Conservation (phyloP, 2,888 invertebrate genomes). For the Drosophila anceps region DNA sequence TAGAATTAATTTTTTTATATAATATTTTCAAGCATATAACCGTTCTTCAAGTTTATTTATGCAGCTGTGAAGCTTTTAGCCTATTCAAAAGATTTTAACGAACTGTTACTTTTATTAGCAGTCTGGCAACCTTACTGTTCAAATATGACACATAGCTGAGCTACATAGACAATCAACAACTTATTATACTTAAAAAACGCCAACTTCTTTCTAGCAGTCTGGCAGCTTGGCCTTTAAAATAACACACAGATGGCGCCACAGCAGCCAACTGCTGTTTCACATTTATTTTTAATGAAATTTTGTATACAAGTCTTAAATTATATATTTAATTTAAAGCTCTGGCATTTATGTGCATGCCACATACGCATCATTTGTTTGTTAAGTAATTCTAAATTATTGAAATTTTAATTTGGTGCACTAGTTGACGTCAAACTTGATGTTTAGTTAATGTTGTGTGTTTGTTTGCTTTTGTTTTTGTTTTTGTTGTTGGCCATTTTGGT, state of each 20-base stretch:
- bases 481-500: slow-evolving; percentile 17
- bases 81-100: too few relatives aligned
- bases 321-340: background rate
- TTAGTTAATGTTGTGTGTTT: slow-evolving; percentile 37
- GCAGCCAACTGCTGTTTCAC: background rate
- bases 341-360: background rate
- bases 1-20: background rate
- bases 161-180: background rate
- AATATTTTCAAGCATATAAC: background rate
- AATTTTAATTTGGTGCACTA: slow-evolving; percentile 1
- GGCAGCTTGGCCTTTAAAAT: background rate
- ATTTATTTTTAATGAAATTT: background rate
- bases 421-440: background rate
- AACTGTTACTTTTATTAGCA: background rate
- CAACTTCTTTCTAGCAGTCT: background rate
- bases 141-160: slow-evolving; percentile 34
- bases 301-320: background rate
- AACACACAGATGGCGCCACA: slow-evolving; percentile 39
- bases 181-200: background rate
- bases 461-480: slow-evolving; percentile 1
- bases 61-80: background rate
- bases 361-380: background rate
- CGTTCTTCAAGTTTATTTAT: background rate
- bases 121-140: slow-evolving; percentile 11
- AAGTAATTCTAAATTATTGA: background rate